These are phyloP conservation scores for Todiramphus saurophagus DNA, from an alignment of 2,113 vertebrate species.

Conservation along the genomic window DNA sequence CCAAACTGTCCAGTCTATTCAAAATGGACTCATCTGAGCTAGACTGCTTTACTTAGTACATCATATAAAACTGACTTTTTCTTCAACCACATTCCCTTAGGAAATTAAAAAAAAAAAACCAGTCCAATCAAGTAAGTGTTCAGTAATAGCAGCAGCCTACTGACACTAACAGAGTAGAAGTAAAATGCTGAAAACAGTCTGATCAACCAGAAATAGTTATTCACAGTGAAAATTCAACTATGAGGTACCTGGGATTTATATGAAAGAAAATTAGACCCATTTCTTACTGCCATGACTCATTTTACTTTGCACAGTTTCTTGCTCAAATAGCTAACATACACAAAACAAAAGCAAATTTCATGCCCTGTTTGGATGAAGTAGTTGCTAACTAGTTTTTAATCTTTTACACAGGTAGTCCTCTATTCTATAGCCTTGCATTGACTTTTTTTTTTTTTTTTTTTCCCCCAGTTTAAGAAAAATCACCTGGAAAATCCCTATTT, in stretches of 20 bases:
- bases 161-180: background rate
- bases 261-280: constrained; percentile 26
- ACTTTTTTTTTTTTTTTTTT: background rate
- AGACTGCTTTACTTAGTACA: background rate
- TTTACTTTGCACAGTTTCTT: constrained; percentile 10
- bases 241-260: background rate
- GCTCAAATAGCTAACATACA: background rate
- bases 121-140: background rate
- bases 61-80: background rate
- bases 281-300: background rate
- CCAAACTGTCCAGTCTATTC: background rate
- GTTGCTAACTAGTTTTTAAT: background rate
- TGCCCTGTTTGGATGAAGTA: constrained; percentile 29
- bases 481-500: background rate
- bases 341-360: background rate
- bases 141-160: background rate
- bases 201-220: background rate
- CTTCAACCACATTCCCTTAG: background rate
- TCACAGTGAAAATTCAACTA: constrained; percentile 35
- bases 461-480: no score
- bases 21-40: background rate
- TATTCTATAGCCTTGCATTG: background rate
- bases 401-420: background rate
- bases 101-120: background rate
- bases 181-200: background rate